Conservation (phyloP, 2,888 invertebrate species). For the Noctua pronuba region DNA sequence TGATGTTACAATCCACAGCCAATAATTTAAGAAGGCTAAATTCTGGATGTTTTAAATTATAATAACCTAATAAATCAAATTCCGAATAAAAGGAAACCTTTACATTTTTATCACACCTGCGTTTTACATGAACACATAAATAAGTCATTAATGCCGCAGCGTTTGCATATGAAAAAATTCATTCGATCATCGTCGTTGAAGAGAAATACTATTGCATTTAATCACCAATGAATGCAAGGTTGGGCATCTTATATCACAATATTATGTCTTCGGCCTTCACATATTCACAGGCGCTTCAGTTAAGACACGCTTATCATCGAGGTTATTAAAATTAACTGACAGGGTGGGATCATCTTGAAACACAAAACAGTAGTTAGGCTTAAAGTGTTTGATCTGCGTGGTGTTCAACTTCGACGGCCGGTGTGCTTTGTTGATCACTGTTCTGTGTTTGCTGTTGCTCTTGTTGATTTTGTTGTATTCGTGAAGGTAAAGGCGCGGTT, state of each 20-base stretch:
- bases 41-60: slow-evolving; percentile 19
- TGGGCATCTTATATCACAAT: slow-evolving; percentile 59
- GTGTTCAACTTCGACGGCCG: slow-evolving; percentile 82
- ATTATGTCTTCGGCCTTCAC: slow-evolving; percentile 41
- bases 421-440: slow-evolving; percentile 76
- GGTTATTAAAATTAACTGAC: slow-evolving; percentile 45
- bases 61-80: slow-evolving; percentile 45
- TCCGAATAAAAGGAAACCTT: slow-evolving; percentile 31
- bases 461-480: slow-evolving; percentile 80
- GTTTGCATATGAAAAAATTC: slow-evolving; percentile 8
- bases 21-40: slow-evolving; percentile 33
- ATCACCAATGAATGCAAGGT: slow-evolving; percentile 36
- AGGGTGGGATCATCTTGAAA: slow-evolving; percentile 66
- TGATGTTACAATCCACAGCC: slow-evolving; percentile 54
- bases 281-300: slow-evolving; percentile 47
- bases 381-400: slow-evolving; percentile 82
- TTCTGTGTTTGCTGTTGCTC: slow-evolving; percentile 78
- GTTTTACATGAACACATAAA: slow-evolving; percentile 49
- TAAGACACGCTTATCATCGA: slow-evolving; percentile 35
- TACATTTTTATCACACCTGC: slow-evolving; percentile 43
- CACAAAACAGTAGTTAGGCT: slow-evolving; percentile 70
- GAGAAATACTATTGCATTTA: slow-evolving; percentile 20
- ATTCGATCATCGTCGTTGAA: slow-evolving; percentile 9
- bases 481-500: slow-evolving; percentile 87
- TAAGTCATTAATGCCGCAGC: slow-evolving; percentile 62